Conservation (phyloP, 2,888 invertebrate genomes). For the Acanthopleura granulata region DNA sequence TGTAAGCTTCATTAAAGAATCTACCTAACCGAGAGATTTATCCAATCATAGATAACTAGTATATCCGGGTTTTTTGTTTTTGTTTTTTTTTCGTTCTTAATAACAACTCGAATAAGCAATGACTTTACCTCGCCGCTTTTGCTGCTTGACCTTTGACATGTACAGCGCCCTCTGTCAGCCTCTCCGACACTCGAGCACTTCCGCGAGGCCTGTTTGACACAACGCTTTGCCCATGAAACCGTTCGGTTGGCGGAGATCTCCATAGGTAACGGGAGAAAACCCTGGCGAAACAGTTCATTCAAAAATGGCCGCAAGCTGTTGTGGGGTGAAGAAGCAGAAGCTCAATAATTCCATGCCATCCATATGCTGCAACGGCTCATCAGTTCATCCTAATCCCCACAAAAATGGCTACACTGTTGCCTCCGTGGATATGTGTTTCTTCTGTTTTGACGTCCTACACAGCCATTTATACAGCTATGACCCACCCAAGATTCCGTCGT, state of each 20-base stretch:
- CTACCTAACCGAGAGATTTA: too few species aligned
- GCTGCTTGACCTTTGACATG: too few species aligned
- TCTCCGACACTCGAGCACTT: too few species aligned
- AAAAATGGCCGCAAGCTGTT: slow-evolving; percentile 89
- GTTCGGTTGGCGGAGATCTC: neutral
- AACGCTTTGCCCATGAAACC: too few species aligned
- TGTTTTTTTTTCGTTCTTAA: too few species aligned
- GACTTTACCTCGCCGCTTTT: too few species aligned
- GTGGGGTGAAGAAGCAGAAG: slow-evolving; percentile 93
- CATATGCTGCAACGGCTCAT: slow-evolving; percentile 69
- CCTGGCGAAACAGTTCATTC: neutral
- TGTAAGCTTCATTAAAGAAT: too few species aligned
- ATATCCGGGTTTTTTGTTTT: too few species aligned
- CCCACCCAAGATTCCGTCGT: slow-evolving; percentile 87
- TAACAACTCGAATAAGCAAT: too few species aligned
- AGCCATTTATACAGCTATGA: slow-evolving; percentile 93
- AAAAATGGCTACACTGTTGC: slow-evolving; percentile 64
- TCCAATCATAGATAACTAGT: too few species aligned
- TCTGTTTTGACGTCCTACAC: slow-evolving; percentile 98
- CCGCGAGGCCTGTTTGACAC: too few species aligned
- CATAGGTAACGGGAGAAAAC: neutral
- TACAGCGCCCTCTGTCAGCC: too few species aligned
- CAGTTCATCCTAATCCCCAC: slow-evolving; percentile 62
- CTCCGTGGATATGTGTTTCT: slow-evolving; percentile 92
- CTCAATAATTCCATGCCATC: slow-evolving; percentile 76